A percentile compares a stretch with the other conserved stretches of the same genome.
Evolutionary conservation across 2,797 vertebrate genomes (phyloP).

Genomic region (Lepus townsendii): DNA sequence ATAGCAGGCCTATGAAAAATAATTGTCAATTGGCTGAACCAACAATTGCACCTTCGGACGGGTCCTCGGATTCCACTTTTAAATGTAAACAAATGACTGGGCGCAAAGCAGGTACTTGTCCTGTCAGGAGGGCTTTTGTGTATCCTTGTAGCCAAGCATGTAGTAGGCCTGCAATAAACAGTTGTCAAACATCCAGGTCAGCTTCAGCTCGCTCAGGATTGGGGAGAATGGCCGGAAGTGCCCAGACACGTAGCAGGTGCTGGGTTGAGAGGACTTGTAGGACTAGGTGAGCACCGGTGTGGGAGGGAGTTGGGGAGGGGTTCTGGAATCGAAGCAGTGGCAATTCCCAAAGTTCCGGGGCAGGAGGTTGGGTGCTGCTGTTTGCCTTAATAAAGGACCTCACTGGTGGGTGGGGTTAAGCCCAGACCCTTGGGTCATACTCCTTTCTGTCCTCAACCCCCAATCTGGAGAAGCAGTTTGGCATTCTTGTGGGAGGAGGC

Average conservation of each 20-base stretch:
- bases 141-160: neutral
- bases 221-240: neutral
- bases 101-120: neutral
- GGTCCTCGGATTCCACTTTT: conserved; percentile 23
- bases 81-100: neutral
- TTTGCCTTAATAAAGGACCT: neutral
- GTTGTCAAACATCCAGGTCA: neutral
- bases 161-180: neutral
- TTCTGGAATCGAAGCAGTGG: neutral
- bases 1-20: neutral
- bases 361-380: neutral
- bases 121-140: neutral
- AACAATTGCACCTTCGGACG: neutral
- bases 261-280: neutral
- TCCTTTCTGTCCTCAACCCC: neutral
- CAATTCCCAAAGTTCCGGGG: neutral
- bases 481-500: neutral
- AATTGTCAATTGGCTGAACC: conserved; percentile 27
- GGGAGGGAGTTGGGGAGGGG: neutral
- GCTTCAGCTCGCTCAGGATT: neutral
- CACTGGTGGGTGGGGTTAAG: neutral
- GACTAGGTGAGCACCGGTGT: neutral
- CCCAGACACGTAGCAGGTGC: neutral
- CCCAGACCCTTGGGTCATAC: neutral
- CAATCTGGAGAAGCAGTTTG: neutral